A percentile compares a stretch with the other conserved stretches of the same genome.
phyloP scores from a whole-genome alignment of 2,888 invertebrate genomes.

The Calameuta filiformis region DNA sequence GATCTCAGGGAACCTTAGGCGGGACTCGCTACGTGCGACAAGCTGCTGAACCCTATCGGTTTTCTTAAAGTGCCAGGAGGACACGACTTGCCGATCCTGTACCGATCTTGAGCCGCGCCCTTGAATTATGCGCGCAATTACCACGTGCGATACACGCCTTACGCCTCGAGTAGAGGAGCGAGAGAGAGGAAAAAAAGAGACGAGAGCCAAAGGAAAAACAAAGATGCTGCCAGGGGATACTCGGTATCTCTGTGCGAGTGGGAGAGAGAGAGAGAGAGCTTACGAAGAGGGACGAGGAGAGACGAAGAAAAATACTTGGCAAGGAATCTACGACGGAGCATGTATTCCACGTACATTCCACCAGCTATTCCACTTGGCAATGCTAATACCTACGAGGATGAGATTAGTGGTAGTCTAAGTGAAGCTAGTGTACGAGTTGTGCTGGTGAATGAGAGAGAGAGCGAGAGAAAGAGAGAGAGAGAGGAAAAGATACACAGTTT shows the following conservation, averaged over 20 bases:
- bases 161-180: slow-evolving; percentile 12
- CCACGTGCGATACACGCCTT: slow-evolving; percentile 23
- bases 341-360: not conserved
- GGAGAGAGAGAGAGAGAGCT: not conserved
- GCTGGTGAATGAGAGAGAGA: not conserved
- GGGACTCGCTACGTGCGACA: slow-evolving; percentile 25
- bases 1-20: not conserved
- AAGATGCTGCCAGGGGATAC: not conserved
- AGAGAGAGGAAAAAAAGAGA: not conserved
- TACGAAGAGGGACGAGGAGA: not conserved
- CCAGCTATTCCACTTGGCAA: not conserved
- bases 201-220: not conserved
- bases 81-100: not conserved
- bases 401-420: not conserved
- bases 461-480: not conserved
- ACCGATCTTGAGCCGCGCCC: slow-evolving; percentile 41
- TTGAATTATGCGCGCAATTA: slow-evolving; percentile 61
- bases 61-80: slow-evolving; percentile 51
- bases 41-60: slow-evolving; percentile 46
- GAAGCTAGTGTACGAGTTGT: slow-evolving; percentile 12
- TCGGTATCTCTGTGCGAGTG: not conserved
- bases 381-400: not conserved
- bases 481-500: not conserved
- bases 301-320: slow-evolving; percentile 17
- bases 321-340: slow-evolving; percentile 15